These are phyloP conservation scores for Halichoerus grypus DNA, from an alignment of 2,113 vertebrate genomes.

Conservation along the genomic window DNA sequence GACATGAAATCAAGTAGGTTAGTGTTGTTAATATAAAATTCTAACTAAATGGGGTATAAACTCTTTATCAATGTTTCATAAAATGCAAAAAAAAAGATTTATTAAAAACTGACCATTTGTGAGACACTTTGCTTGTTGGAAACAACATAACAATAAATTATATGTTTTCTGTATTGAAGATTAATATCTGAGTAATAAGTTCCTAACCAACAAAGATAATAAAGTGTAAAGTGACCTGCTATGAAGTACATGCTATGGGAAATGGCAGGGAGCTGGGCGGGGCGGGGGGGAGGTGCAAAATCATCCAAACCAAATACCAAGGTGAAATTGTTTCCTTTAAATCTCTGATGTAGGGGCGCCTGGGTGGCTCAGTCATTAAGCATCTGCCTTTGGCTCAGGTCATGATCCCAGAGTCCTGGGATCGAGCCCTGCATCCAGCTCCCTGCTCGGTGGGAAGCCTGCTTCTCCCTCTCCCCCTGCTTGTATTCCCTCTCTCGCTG, in stretches of 20 bases:
- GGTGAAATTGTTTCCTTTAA: neutral
- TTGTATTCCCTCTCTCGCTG: no score
- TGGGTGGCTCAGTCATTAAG: no score
- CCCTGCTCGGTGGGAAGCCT: no score
- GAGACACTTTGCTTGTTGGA: neutral
- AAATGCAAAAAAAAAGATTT: neutral
- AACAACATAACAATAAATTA: neutral
- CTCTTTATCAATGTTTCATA: neutral
- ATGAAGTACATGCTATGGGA: neutral
- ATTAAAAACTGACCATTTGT: neutral
- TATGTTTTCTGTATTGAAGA: neutral
- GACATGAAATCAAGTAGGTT: neutral
- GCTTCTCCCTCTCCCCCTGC: no score
- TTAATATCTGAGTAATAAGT: neutral
- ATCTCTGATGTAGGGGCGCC: neutral
- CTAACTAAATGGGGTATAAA: neutral
- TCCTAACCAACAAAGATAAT: neutral
- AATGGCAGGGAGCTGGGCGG: no score
- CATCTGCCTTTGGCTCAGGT: no score
- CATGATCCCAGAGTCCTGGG: no score
- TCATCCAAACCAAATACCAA: neutral
- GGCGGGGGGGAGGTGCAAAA: rapidly evolving
- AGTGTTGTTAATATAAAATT: neutral
- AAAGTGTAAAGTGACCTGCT: neutral
- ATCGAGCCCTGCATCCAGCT: no score